These are phyloP conservation scores for human (Homo sapiens) DNA, from an alignment of 2,113 vertebrate species.

Conservation along the genomic window GRCh38 chr6:117577501-117578000, in stretches of 20 bases:
- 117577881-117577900: background rate
- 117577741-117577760: constrained; percentile 35
- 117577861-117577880: constrained; percentile 22
- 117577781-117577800: constrained; percentile 22
- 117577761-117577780: constrained; percentile 6
- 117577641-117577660: background rate
- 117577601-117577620: constrained; percentile 4
- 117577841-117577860: background rate
- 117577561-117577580: background rate
- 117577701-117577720: background rate
- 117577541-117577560: constrained; percentile 47
- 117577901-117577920: background rate
- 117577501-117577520: constrained; percentile 80
- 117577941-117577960: constrained; percentile 3
- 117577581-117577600: constrained; percentile 46
- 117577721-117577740: constrained; percentile 20
- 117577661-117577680: constrained; percentile 4
- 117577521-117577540: constrained; percentile 66
- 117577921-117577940: background rate
- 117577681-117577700: background rate
- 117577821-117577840: constrained; percentile 12
- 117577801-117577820: constrained; percentile 8
- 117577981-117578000: background rate
- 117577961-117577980: background rate
- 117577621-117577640: background rate